A percentile compares a stretch with the other conserved stretches of the same genome.
Evolutionary conservation across 2,797 vertebrate species (phyloP).

Genomic region (Anomalospiza imberbis): DNA sequence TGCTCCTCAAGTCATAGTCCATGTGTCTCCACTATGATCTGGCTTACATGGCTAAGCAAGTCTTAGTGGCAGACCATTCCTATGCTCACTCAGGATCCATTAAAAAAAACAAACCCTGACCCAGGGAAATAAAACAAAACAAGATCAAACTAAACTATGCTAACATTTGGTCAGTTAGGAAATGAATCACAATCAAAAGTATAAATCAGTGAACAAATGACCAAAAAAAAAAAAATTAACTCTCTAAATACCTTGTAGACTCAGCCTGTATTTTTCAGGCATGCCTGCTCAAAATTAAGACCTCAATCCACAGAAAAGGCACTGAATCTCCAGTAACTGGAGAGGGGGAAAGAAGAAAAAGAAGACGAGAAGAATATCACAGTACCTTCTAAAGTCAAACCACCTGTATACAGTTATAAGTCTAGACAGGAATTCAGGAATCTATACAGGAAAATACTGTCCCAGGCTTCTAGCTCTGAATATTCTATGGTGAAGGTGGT

Average conservation of each 20-base stretch:
- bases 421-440: not conserved
- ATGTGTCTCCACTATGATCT: not conserved
- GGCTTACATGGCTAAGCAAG: not conserved
- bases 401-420: not conserved
- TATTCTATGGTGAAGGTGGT: accelerated
- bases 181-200: not conserved
- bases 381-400: not conserved
- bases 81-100: not conserved
- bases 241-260: not conserved
- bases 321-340: not conserved
- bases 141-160: not conserved
- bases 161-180: not conserved
- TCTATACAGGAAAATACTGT: not conserved
- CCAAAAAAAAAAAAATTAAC: no score
- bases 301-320: not conserved
- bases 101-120: not conserved
- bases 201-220: not conserved
- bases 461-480: not conserved
- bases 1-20: not conserved
- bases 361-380: not conserved
- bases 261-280: not conserved
- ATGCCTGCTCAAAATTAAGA: not conserved
- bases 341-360: not conserved
- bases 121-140: not conserved
- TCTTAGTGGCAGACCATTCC: not conserved